These are phyloP conservation scores for Limnephilus auricula DNA, from an alignment of 2,888 invertebrate genomes.

Conservation along the genomic window DNA sequence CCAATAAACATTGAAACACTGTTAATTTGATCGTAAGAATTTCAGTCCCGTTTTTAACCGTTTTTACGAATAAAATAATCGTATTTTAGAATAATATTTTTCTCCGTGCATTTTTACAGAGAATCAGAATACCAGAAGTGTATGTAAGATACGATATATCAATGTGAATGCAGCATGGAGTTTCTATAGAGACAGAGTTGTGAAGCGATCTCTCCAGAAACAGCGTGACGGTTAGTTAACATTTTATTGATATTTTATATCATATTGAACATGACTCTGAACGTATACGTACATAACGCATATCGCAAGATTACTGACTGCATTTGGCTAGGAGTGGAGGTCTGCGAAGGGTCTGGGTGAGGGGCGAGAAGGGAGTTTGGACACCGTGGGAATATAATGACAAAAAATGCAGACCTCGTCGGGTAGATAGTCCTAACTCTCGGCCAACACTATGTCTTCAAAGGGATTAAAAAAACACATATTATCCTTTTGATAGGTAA, in stretches of 20 bases:
- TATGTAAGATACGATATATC: too few relatives aligned
- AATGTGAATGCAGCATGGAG: too few relatives aligned
- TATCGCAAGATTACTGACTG: neutral
- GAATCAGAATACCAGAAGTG: too few relatives aligned
- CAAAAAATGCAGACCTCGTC: slow-evolving; percentile 64
- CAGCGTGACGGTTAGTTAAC: neutral
- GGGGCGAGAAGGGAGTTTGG: slow-evolving; percentile 29
- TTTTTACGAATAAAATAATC: too few relatives aligned
- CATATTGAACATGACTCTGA: neutral
- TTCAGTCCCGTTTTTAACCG: too few relatives aligned
- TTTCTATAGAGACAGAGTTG: too few relatives aligned
- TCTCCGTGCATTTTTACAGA: too few relatives aligned
- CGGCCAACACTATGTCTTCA: slow-evolving; percentile 51
- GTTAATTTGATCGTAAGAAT: too few relatives aligned
- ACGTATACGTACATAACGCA: neutral
- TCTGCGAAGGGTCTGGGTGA: neutral
- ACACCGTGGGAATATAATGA: slow-evolving; percentile 66
- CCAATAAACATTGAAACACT: too few relatives aligned
- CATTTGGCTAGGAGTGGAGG: slow-evolving; percentile 36
- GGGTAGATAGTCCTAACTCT: slow-evolving; percentile 9
- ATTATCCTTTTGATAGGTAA: slow-evolving; percentile 64
- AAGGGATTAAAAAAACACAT: slow-evolving; percentile 62
- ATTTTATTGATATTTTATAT: neutral
- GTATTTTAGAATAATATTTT: too few relatives aligned
- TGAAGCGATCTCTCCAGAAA: too few relatives aligned